These are phyloP conservation scores for Drosophila yakuba DNA, from an alignment of 1,140 invertebrate species.

Conservation along the genomic window DNA sequence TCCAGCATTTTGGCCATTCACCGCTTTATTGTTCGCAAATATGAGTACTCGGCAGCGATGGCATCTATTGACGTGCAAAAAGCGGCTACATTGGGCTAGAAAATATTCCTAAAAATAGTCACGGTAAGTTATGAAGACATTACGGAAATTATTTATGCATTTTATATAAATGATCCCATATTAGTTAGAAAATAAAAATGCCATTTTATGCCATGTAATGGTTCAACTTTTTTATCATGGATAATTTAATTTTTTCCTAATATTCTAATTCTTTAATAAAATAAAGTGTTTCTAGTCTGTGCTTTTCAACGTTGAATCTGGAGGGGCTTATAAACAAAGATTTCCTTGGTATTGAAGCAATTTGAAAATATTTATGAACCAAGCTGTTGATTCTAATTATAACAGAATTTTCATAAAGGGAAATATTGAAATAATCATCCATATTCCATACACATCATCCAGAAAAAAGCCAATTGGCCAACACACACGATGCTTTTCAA, in stretches of 20 bases:
- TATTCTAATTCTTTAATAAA: too few species aligned
- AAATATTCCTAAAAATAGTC: slow-evolving; percentile 20
- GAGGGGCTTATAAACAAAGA: too few species aligned
- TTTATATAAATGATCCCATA: too few species aligned
- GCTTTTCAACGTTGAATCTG: too few species aligned
- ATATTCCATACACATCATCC: neutral
- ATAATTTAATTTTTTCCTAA: too few species aligned
- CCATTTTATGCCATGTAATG: too few species aligned
- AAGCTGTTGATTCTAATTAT: too few species aligned
- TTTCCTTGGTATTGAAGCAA: too few species aligned
- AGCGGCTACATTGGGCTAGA: slow-evolving; percentile 15
- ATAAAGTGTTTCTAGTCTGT: too few species aligned
- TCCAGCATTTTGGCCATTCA: slow-evolving; percentile 32
- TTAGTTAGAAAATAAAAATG: too few species aligned
- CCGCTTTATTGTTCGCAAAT: slow-evolving; percentile 73
- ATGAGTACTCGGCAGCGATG: slow-evolving; percentile 41
- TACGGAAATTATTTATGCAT: neutral
- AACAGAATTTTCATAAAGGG: neutral
- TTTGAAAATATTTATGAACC: too few species aligned
- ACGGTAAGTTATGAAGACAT: neutral
- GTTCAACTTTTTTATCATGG: too few species aligned
- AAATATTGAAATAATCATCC: neutral
- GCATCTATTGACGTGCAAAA: slow-evolving; percentile 34
- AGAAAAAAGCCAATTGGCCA: slow-evolving; percentile 5
- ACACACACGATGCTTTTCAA: neutral